Conservation (phyloP, 2,888 invertebrate genomes). For the Diaprepes abbreviatus region DNA sequence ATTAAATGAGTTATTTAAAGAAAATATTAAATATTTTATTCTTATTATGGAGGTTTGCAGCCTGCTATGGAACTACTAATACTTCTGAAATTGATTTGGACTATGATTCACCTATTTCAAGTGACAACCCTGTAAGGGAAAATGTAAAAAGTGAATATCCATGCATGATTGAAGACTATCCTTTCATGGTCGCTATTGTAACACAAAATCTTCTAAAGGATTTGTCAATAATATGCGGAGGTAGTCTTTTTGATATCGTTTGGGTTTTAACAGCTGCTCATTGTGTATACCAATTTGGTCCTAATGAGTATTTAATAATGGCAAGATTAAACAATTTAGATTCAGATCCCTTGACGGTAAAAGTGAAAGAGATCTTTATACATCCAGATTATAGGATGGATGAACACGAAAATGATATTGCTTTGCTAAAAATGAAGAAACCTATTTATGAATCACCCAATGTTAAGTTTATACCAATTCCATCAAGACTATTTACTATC, state of each 20-base stretch:
- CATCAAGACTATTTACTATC: background rate
- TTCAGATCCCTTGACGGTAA: background rate
- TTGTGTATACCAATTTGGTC: no score
- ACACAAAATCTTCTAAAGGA: background rate
- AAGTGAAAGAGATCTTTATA: background rate
- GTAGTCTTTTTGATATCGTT: background rate
- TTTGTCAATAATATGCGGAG: background rate
- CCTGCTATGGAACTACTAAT: background rate
- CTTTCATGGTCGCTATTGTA: background rate
- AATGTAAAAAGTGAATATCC: no score
- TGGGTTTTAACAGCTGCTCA: background rate
- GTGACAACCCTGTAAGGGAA: no score
- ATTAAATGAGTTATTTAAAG: constrained; percentile 1
- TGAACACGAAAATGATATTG: background rate
- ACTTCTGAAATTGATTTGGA: background rate
- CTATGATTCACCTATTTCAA: no score
- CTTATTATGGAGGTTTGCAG: background rate
- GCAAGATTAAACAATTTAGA: background rate
- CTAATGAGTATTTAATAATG: background rate
- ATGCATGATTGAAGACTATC: background rate
- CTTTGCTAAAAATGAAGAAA: background rate
- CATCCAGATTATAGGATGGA: background rate
- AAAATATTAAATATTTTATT: background rate
- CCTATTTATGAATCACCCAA: background rate
- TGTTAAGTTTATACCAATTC: background rate